Conservation (phyloP, 2,797 vertebrate species). For the Hybognathus amarus region DNA sequence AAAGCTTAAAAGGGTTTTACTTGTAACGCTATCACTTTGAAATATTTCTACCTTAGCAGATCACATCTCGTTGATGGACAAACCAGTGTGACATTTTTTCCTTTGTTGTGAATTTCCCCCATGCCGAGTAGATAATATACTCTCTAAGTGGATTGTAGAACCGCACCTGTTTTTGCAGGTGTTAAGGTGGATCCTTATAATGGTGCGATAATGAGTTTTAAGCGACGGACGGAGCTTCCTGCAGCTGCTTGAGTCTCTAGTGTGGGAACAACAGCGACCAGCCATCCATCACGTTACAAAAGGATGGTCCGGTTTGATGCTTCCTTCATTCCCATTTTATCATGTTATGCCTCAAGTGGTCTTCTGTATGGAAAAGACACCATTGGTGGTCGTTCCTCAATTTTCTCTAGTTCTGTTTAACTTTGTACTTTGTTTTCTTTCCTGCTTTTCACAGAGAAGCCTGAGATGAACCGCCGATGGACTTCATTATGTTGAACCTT, state of each 20-base stretch:
- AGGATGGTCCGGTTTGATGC: conserved; percentile 20
- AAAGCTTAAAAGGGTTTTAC: neutral
- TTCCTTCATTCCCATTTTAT: neutral
- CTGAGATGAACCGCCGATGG: conserved; percentile 26
- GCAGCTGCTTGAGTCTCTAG: conserved; percentile 67
- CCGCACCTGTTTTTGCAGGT: conserved; percentile 76
- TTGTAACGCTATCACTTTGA: neutral
- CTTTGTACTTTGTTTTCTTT: neutral
- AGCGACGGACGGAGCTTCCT: conserved; percentile 67
- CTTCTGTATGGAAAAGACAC: neutral
- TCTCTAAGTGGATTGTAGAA: conserved; percentile 62
- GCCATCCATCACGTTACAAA: conserved; percentile 68
- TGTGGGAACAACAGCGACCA: conserved; percentile 60
- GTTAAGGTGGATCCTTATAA: conserved; percentile 69
- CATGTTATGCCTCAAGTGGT: neutral
- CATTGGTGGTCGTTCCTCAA: neutral
- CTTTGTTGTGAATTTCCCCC: conserved; percentile 23
- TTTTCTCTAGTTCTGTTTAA: neutral
- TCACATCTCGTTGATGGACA: neutral
- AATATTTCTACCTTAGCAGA: neutral
- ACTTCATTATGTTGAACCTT: conserved; percentile 41
- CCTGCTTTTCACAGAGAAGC: neutral
- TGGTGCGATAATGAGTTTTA: conserved; percentile 72
- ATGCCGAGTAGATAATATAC: conserved; percentile 42
- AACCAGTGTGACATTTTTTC: neutral